A percentile compares a stretch with the other conserved stretches of the same genome.
Evolutionary conservation across 2,888 invertebrate species (phyloP).

Genomic region (Aphodius sticticus): DNA sequence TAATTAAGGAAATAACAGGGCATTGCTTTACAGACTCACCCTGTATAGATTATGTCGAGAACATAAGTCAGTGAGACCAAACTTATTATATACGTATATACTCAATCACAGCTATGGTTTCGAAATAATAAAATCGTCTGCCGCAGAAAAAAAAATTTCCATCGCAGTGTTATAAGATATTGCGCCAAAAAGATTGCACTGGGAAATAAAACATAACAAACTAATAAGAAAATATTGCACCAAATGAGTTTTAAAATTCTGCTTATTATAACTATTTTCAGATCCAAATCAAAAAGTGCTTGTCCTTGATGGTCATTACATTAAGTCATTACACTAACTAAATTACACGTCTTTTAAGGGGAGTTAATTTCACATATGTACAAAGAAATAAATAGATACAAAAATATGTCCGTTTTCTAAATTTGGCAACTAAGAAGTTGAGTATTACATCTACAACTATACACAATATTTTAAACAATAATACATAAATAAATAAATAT

Average conservation of each 20-base stretch:
- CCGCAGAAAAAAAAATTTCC: too few species aligned
- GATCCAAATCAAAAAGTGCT: background rate
- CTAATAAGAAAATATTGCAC: background rate
- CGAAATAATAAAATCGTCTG: too few species aligned
- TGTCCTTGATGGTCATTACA: background rate
- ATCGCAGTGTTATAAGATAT: background rate
- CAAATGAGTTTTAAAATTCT: background rate
- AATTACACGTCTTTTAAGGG: background rate
- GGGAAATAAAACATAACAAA: background rate
- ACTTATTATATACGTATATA: too few species aligned
- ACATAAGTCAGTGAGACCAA: too few species aligned
- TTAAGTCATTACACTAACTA: too few species aligned
- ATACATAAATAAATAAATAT: background rate
- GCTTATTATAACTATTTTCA: background rate
- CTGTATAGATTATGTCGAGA: too few species aligned
- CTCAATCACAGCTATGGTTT: too few species aligned
- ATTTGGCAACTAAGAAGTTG: background rate
- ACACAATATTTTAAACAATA: background rate
- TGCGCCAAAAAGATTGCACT: background rate
- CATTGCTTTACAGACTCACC: too few species aligned
- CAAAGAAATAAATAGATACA: conserved; percentile 4
- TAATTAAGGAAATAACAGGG: too few species aligned
- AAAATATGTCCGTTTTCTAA: background rate
- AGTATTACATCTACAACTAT: background rate
- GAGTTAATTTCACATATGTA: background rate